A percentile compares a stretch with the other conserved stretches of the same genome.
phyloP scores from a whole-genome alignment of 2,797 vertebrate genomes.

The Borostomias antarcticus region DNA sequence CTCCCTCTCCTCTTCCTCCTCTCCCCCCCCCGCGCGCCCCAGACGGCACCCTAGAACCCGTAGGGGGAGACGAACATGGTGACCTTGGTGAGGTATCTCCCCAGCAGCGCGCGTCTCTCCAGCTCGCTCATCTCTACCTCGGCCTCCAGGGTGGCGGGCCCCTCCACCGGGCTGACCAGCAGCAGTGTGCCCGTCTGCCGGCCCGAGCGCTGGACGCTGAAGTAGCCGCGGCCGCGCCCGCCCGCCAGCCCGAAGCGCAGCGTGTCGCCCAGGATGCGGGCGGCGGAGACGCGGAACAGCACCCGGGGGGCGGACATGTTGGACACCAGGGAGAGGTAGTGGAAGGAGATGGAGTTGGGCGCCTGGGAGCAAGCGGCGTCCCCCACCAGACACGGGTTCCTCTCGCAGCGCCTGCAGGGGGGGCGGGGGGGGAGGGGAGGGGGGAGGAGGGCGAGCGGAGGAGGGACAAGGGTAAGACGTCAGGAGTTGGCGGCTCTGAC shows the following conservation, averaged over 20 bases:
- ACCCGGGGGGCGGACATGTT: conserved; percentile 78
- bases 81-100: conserved; percentile 84
- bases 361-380: conserved; percentile 76
- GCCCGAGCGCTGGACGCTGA: conserved; percentile 75
- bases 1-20: not conserved
- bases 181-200: conserved; percentile 80
- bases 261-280: conserved; percentile 72
- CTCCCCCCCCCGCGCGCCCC: not conserved
- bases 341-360: conserved; percentile 84
- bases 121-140: conserved; percentile 88
- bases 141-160: conserved; percentile 76
- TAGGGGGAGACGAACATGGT: conserved; percentile 80
- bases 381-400: conserved; percentile 81
- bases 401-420: conserved; percentile 80
- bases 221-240: conserved; percentile 55
- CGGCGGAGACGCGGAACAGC: conserved; percentile 84
- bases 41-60: conserved; percentile 77
- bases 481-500: not conserved
- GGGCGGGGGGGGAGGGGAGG: not conserved
- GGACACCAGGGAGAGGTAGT: conserved; percentile 82
- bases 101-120: conserved; percentile 72
- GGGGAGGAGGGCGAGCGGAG: not conserved
- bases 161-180: conserved; percentile 71
- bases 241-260: conserved; percentile 79
- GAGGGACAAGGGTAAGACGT: not conserved